phyloP scores from a whole-genome alignment of 2,888 invertebrate genomes.

The Ophioninae sp. region DNA sequence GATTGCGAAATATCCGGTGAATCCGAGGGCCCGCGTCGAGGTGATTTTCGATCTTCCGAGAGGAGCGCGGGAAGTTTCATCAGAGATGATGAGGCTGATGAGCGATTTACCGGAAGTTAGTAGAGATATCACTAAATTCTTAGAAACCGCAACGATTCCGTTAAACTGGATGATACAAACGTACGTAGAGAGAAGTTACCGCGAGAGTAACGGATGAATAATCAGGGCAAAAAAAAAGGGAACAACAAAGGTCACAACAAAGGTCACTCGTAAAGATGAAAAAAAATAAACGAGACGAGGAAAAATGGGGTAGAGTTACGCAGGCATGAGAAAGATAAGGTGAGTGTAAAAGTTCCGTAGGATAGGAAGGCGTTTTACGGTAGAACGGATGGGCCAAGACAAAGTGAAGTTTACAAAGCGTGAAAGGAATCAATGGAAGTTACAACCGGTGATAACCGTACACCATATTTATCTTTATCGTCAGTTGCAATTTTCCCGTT shows the following conservation, averaged over 20 bases:
- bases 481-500: conserved; percentile 56
- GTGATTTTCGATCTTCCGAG: too few relatives aligned
- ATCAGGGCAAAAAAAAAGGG: conserved; percentile 31
- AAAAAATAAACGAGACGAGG: conserved; percentile 38
- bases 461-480: conserved; percentile 20
- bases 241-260: not conserved
- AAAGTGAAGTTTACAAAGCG: conserved; percentile 18
- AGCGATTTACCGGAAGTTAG: too few relatives aligned
- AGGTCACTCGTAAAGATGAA: not conserved
- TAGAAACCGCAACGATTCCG: too few relatives aligned
- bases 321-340: conserved; percentile 41
- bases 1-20: too few relatives aligned
- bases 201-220: conserved; percentile 16
- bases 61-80: too few relatives aligned
- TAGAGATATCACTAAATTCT: too few relatives aligned
- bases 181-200: not conserved
- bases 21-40: too few relatives aligned
- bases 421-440: conserved; percentile 72
- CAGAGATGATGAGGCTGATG: too few relatives aligned
- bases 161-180: too few relatives aligned
- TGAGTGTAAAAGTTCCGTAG: conserved; percentile 22
- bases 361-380: not conserved
- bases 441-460: conserved; percentile 45
- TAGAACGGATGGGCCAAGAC: not conserved
- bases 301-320: conserved; percentile 37